Percentiles rank a stretch among this genome's conserved stretches.
Evolutionary conservation across 2,888 invertebrate genomes (phyloP).

Genomic region (Hypselothyrea guttata): DNA sequence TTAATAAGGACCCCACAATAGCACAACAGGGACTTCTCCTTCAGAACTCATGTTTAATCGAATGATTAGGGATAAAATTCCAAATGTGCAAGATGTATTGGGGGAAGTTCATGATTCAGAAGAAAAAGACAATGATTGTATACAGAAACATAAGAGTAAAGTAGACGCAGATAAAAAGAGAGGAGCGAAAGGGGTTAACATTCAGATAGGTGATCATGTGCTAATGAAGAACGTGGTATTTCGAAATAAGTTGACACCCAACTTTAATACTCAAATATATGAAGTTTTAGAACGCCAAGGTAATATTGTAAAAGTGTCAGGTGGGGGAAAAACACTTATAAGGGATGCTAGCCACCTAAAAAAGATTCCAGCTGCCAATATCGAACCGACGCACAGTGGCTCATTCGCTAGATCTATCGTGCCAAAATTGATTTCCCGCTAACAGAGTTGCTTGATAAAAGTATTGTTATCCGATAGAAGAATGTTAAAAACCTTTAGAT

Average conservation of each 20-base stretch:
- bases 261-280: conserved; percentile 3
- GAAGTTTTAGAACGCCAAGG: too few species aligned
- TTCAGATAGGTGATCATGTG: not conserved
- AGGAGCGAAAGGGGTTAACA: conserved; percentile 1
- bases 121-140: conserved; percentile 4
- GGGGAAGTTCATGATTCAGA: conserved; percentile 1
- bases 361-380: too few species aligned
- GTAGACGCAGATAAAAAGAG: conserved; percentile 1
- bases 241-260: conserved; percentile 5
- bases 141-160: conserved; percentile 1
- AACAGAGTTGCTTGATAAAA: too few species aligned
- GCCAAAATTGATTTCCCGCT: too few species aligned
- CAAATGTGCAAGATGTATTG: not conserved
- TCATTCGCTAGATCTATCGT: too few species aligned
- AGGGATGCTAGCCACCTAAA: too few species aligned
- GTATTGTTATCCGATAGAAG: too few species aligned
- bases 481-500: too few species aligned
- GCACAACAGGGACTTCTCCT: not conserved
- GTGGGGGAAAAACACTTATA: too few species aligned
- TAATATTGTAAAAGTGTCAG: too few species aligned
- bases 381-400: too few species aligned
- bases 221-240: conserved; percentile 1
- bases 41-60: not conserved
- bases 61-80: conserved; percentile 2
- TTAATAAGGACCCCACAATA: not conserved